Evolutionary conservation across 2,113 vertebrate species (phyloP).

Genomic region (Tapirus terrestris): DNA sequence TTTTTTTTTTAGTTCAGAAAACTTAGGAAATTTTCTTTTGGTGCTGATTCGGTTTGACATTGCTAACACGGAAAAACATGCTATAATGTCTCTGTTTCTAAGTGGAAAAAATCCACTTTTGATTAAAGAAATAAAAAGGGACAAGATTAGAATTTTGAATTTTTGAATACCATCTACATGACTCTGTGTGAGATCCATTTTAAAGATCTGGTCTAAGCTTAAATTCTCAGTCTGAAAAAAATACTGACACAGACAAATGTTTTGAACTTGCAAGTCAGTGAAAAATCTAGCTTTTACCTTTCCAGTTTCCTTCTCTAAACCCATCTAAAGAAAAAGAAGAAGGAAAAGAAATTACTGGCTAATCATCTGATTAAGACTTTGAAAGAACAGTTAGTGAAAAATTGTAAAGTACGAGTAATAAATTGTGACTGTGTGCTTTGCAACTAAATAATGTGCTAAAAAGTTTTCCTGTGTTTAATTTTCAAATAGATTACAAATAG

Average conservation of each 20-base stretch:
- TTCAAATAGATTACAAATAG: background rate
- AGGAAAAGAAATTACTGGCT: background rate
- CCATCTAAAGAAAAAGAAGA: background rate
- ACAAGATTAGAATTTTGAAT: background rate
- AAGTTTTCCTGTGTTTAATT: background rate
- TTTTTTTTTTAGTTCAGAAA: background rate
- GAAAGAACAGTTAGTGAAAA: background rate
- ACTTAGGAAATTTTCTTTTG: background rate
- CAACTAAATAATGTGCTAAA: background rate
- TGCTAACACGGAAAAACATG: background rate
- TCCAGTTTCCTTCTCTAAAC: background rate
- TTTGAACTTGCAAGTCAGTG: constrained; percentile 22
- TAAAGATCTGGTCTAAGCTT: background rate
- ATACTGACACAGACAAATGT: background rate
- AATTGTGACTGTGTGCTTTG: background rate
- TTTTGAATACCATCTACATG: background rate
- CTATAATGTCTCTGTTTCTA: background rate
- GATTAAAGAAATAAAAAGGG: constrained; percentile 13
- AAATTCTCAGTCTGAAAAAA: background rate
- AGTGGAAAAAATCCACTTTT: background rate
- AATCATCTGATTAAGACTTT: background rate
- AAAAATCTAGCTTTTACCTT: constrained; percentile 26
- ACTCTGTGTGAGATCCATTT: background rate
- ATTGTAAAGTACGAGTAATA: background rate
- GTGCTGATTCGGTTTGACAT: background rate